Evolutionary conservation across 2,888 invertebrate species (phyloP).

Genomic region (Eupithecia insigniata): DNA sequence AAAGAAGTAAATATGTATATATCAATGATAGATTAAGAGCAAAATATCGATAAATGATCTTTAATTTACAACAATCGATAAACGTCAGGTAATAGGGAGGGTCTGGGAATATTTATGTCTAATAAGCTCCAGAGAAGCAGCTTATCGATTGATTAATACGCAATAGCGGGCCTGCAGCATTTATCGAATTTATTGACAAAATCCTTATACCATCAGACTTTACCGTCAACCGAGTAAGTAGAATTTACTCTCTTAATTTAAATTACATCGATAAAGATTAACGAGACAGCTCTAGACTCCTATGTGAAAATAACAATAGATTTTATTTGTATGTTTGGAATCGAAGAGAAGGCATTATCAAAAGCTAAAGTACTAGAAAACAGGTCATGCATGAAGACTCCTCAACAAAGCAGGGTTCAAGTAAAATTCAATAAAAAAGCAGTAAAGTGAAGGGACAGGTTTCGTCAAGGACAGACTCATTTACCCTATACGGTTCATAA

Average conservation of each 20-base stretch:
- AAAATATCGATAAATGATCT: not conserved
- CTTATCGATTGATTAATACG: slow-evolving; percentile 5
- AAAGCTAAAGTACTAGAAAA: not conserved
- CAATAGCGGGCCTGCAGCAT: not conserved
- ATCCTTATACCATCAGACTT: not conserved
- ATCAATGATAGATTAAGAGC: not conserved
- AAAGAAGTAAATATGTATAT: not conserved
- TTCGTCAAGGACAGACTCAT: slow-evolving; percentile 56
- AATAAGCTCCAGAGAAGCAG: slow-evolving; percentile 46
- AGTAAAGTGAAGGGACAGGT: slow-evolving; percentile 73
- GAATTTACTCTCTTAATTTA: not conserved
- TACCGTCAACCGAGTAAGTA: not conserved
- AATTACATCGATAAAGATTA: not conserved
- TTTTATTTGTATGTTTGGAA: not conserved
- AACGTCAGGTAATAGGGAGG: slow-evolving; percentile 1
- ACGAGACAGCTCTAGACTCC: not conserved
- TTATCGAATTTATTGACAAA: slow-evolving; percentile 12
- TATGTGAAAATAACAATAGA: not conserved
- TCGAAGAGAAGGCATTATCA: not conserved
- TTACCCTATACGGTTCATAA: slow-evolving; percentile 40
- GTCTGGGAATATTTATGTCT: slow-evolving; percentile 41
- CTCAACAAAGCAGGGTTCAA: not conserved
- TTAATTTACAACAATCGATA: slow-evolving; percentile 1
- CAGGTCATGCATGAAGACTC: not conserved
- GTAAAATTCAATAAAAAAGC: slow-evolving; percentile 64